Conservation (phyloP, 1,140 invertebrate species). For the Lepidurus packardi region DNA sequence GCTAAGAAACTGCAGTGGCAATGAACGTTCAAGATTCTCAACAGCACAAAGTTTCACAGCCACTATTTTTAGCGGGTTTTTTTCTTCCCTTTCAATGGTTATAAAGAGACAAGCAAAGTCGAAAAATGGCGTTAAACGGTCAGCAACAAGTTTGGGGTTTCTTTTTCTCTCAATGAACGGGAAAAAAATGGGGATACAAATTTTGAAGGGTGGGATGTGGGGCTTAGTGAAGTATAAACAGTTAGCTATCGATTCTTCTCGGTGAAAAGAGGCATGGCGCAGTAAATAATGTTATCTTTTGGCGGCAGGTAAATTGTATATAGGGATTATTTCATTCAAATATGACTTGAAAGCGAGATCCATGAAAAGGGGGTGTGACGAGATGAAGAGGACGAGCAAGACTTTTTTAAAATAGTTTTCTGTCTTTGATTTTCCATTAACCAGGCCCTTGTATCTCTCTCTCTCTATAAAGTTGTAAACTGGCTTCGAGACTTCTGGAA, state of each 20-base stretch:
- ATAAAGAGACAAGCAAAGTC: background rate
- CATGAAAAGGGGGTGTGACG: background rate
- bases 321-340: background rate
- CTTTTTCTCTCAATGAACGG: background rate
- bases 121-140: conserved; percentile 14
- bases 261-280: background rate
- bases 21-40: no score
- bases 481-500: background rate
- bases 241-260: background rate
- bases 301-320: conserved; percentile 1
- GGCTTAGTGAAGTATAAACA: background rate
- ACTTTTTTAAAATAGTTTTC: background rate
- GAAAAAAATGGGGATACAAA: background rate
- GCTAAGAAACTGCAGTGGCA: no score
- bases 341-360: conserved; percentile 21
- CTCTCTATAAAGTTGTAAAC: no score
- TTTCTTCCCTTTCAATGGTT: background rate
- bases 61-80: background rate
- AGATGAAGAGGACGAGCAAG: background rate
- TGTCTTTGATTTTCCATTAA: background rate
- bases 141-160: background rate
- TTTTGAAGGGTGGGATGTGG: background rate
- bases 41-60: background rate
- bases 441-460: no score
- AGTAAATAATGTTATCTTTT: background rate